phyloP scores from a whole-genome alignment of 2,888 invertebrate genomes.

The Drosophila rubida region DNA sequence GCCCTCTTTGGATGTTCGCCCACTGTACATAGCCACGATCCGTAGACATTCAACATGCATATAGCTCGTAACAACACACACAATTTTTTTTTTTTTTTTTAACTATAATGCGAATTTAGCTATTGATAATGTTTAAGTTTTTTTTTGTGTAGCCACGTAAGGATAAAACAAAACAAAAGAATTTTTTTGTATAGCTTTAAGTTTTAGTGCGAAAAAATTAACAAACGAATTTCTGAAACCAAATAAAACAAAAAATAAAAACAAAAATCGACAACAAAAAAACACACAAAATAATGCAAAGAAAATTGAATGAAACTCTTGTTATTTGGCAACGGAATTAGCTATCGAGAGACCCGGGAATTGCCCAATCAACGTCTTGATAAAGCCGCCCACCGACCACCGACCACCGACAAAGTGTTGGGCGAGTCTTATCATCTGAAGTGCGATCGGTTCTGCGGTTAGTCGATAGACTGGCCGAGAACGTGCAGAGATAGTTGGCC shows the following conservation, averaged over 20 bases:
- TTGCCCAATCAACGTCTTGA: constrained; percentile 8
- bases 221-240: constrained; percentile 79
- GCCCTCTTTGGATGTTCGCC: constrained; percentile 30
- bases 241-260: constrained; percentile 50
- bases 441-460: background rate
- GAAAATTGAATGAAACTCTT: constrained; percentile 1
- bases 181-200: constrained; percentile 77
- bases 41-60: constrained; percentile 14
- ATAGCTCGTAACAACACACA: constrained; percentile 16
- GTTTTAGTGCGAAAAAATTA: constrained; percentile 77
- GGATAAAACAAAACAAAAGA: constrained; percentile 46
- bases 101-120: constrained; percentile 73
- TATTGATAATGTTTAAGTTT: constrained; percentile 75
- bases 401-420: background rate
- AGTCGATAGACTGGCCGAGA: background rate
- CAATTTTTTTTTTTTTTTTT: constrained; percentile 31
- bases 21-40: constrained; percentile 50
- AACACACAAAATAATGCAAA: constrained; percentile 8
- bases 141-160: constrained; percentile 54
- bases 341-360: too few species aligned
- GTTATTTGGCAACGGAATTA: constrained; percentile 2
- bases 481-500: background rate
- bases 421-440: background rate
- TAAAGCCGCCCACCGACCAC: background rate
- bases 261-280: constrained; percentile 16